phyloP scores from a whole-genome alignment of 2,888 invertebrate species.

The Agriopis marginaria region DNA sequence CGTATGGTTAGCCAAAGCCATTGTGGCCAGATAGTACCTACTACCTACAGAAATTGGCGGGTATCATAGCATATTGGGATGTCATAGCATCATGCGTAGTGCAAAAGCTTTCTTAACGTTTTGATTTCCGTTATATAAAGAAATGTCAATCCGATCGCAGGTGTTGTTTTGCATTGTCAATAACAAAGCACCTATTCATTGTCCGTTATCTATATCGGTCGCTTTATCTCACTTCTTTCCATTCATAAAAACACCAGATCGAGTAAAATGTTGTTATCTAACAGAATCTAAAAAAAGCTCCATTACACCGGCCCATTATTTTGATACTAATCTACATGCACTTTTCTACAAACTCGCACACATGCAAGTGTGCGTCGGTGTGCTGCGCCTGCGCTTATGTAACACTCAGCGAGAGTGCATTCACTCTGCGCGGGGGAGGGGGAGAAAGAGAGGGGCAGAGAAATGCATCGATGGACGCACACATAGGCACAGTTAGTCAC shows the following conservation, averaged over 20 bases:
- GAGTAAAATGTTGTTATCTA: slow-evolving; percentile 38
- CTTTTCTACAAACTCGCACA: slow-evolving; percentile 54
- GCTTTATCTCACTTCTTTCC: slow-evolving; percentile 8
- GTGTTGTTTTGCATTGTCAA: not conserved
- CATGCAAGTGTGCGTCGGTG: slow-evolving; percentile 40
- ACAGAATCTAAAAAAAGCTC: slow-evolving; percentile 40
- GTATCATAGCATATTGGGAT: too few relatives aligned
- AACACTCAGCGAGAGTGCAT: slow-evolving; percentile 81
- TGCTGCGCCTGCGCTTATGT: slow-evolving; percentile 70
- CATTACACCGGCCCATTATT: slow-evolving; percentile 42
- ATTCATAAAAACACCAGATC: slow-evolving; percentile 35
- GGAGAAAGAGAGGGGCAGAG: slow-evolving; percentile 49
- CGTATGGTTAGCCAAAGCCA: too few relatives aligned
- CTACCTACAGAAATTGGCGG: too few relatives aligned
- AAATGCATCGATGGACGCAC: slow-evolving; percentile 72
- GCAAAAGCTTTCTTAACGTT: too few relatives aligned
- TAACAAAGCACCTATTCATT: not conserved
- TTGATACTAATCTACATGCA: slow-evolving; percentile 55
- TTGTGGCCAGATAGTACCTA: too few relatives aligned
- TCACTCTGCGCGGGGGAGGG: slow-evolving; percentile 64
- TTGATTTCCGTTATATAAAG: too few relatives aligned
- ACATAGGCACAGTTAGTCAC: slow-evolving; percentile 31
- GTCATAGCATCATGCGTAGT: too few relatives aligned
- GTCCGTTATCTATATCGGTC: not conserved
- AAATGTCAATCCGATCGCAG: not conserved